Evolutionary conservation across 2,113 vertebrate species (phyloP), one percentile per base, ranked within the genome.

Genomic region (Apteryx owenii): DNA sequence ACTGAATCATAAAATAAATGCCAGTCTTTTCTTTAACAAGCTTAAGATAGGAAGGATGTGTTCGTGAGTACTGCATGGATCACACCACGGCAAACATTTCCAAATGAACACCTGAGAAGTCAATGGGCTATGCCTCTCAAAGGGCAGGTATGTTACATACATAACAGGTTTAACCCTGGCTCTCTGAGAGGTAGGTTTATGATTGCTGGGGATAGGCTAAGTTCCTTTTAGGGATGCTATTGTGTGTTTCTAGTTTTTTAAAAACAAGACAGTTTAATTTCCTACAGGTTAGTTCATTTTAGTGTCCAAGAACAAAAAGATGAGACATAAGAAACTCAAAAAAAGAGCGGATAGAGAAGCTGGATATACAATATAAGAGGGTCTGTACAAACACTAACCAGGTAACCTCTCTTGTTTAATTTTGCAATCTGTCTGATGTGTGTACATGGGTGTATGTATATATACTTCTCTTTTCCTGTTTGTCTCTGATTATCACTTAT

Each of bases 401-500:
- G 7, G 58, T 88, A 82, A 80, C 15, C 7, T 58, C 19, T 7
- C 38, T 58, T 71, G n/a, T 61, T 78, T 51, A 61, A 33, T 66
- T 93, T 90, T 94, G 12, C 44, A 56, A 54, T 77, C 20, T 84
- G 53, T 40, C 58, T 88, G 33, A 54, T 73, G 10, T 64, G 25
- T 36, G 26, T 48, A 28, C 18, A 72, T n/a, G 38, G 25, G 20
- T 16, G 1, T 71, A 64, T 0, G 3, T n/a, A 44, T 22, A n/a
- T 33, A 71, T 22, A 61, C 70, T 82, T 89, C 76, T 65, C 58
- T 89, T 71, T 94, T 96, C 91, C 94, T 88, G 31, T 94, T 94
- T 70, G 38, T 87, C 40, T 95, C 50, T 93, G 53, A 81, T 85
- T 88, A 73, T n/a, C 75, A 88, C 36, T 36, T 40, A 77, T 29